Percentiles rank a stretch among this genome's conserved stretches.
Conservation (phyloP, 2,113 vertebrate genomes). For the Myrmophylax atrothorax region DNA sequence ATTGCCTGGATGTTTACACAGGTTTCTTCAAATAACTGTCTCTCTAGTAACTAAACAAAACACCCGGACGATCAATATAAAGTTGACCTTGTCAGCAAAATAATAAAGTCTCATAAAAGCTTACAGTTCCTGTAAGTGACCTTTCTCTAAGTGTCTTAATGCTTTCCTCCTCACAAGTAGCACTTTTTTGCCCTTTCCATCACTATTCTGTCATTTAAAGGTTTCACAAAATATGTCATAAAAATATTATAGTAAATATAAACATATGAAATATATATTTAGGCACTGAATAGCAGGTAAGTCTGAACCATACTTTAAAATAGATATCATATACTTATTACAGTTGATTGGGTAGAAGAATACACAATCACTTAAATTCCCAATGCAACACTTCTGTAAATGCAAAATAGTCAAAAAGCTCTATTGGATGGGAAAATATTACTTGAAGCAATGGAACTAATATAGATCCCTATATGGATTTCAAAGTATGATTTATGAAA, state of each 20-base stretch:
- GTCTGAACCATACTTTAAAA: not conserved
- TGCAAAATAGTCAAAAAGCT: not conserved
- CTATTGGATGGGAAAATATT: not conserved
- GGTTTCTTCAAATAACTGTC: constrained; percentile 20
- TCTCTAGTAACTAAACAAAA: constrained; percentile 43
- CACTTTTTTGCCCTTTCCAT: constrained; percentile 74
- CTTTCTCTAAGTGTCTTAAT: constrained; percentile 56
- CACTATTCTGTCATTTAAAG: constrained; percentile 54
- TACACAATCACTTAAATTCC: not conserved
- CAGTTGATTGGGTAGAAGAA: not conserved
- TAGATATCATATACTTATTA: not conserved
- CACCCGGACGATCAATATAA: constrained; percentile 76
- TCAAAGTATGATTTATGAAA: not conserved
- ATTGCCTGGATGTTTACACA: not conserved
- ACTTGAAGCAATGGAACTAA: not conserved
- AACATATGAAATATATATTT: not conserved
- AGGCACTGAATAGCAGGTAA: not conserved
- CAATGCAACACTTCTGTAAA: not conserved
- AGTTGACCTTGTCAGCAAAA: constrained; percentile 79
- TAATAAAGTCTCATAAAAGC: constrained; percentile 77
- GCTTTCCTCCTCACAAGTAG: constrained; percentile 12
- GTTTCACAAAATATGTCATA: not conserved
- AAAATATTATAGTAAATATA: not conserved
- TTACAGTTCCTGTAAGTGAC: constrained; percentile 72
- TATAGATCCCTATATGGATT: rapidly evolving